Conservation (phyloP, 2,797 vertebrate genomes). For the Parauchenoglanis ngamensis region DNA sequence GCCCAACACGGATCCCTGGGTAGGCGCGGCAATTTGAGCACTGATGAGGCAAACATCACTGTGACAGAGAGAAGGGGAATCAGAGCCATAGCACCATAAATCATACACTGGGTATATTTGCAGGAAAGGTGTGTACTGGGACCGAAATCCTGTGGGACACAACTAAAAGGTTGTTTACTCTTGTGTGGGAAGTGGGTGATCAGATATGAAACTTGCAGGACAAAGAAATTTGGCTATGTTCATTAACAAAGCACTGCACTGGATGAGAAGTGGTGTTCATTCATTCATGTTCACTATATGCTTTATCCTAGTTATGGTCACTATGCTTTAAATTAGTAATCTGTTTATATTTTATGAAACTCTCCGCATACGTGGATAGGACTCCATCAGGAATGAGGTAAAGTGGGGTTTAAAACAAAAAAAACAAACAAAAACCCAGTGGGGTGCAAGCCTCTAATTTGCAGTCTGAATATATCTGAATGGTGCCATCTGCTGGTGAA, state of each 20-base stretch:
- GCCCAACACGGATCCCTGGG: constrained; percentile 72
- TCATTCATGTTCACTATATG: neutral
- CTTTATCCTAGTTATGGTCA: no score
- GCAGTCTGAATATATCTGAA: neutral
- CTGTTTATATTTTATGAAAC: neutral
- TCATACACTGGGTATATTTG: neutral
- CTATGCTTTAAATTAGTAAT: neutral
- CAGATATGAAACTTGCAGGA: neutral
- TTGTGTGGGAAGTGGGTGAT: neutral
- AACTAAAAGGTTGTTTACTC: neutral
- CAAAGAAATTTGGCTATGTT: neutral
- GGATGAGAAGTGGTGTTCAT: neutral
- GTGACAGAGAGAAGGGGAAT: constrained; percentile 8
- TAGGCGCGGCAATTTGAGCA: constrained; percentile 81
- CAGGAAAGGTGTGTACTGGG: neutral
- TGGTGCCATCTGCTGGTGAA: constrained; percentile 33
- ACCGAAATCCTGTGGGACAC: neutral
- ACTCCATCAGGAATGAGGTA: neutral
- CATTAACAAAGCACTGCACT: neutral
- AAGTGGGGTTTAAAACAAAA: neutral
- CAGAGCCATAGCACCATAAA: neutral
- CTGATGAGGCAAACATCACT: constrained; percentile 84
- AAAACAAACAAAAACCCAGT: neutral
- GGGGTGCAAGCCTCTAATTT: neutral
- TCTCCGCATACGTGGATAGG: neutral